Conservation (phyloP, 2,797 vertebrate genomes). For the Vespertilio murinus region DNA sequence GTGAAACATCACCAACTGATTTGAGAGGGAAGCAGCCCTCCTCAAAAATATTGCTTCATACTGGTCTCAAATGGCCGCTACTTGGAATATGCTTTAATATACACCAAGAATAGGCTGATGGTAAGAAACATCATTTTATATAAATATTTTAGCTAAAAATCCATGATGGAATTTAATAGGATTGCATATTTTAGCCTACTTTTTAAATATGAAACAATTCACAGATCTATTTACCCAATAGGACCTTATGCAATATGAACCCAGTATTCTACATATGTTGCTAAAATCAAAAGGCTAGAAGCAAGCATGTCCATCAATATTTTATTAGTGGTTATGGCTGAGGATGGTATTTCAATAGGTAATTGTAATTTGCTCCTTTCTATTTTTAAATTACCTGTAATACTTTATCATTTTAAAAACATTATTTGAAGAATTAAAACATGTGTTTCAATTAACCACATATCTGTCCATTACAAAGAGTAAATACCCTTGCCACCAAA, state of each 20-base stretch:
- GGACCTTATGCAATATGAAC: not conserved
- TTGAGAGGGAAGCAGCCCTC: not conserved
- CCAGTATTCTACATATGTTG: not conserved
- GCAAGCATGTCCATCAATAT: not conserved
- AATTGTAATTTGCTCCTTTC: not conserved
- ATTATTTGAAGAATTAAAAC: constrained; percentile 38
- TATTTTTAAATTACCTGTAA: not conserved
- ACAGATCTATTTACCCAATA: not conserved
- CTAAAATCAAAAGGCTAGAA: not conserved
- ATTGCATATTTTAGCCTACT: not conserved
- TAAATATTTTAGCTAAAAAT: constrained; percentile 26
- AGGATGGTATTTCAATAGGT: not conserved
- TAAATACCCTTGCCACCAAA: not conserved
- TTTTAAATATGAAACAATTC: not conserved
- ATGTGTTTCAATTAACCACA: constrained; percentile 18
- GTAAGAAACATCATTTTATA: not conserved
- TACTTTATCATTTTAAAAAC: not conserved
- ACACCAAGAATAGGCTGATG: not conserved
- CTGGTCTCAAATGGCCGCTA: not conserved
- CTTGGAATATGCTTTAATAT: constrained; percentile 1
- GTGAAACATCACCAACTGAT: not conserved
- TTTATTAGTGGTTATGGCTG: not conserved
- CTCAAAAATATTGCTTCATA: not conserved
- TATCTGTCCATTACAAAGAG: not conserved
- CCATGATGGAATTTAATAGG: constrained; percentile 13